phyloP scores from a whole-genome alignment of 2,113 vertebrate genomes.

The Excalfactoria chinensis region DNA sequence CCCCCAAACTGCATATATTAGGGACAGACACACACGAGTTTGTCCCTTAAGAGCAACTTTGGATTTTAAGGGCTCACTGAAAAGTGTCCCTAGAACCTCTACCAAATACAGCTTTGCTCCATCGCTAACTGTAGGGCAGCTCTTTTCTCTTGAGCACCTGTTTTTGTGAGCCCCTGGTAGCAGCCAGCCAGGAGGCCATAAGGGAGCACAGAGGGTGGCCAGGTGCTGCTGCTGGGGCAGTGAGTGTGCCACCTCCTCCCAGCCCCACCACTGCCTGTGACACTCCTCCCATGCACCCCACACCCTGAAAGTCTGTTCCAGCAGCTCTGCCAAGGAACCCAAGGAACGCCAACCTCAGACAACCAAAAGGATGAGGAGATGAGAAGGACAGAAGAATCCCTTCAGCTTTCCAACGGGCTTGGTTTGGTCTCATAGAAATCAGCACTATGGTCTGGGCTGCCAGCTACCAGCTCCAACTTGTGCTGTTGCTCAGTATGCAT shows the following conservation, averaged over 20 bases:
- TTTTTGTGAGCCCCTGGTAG: background rate
- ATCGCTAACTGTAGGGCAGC: background rate
- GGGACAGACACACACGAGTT: background rate
- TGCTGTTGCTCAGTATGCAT: background rate
- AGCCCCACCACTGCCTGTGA: accelerated
- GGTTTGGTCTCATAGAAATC: background rate
- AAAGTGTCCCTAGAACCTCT: background rate
- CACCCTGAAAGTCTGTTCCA: accelerated
- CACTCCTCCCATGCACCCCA: accelerated
- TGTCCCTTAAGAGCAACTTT: background rate
- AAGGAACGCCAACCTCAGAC: background rate
- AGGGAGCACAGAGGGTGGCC: background rate
- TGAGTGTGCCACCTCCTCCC: background rate
- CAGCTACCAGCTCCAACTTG: background rate
- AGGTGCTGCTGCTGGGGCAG: background rate
- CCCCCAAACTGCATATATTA: background rate
- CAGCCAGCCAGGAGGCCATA: background rate
- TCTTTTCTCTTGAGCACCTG: background rate
- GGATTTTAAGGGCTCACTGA: background rate
- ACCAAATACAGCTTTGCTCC: background rate
- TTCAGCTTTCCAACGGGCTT: background rate
- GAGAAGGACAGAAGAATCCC: background rate
- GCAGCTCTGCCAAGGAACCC: background rate
- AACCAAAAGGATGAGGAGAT: background rate
- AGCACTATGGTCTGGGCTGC: background rate